Base-by-base conservation (phyloP, 2,797 vertebrate species). In the Trachops cirrhosus region DNA sequence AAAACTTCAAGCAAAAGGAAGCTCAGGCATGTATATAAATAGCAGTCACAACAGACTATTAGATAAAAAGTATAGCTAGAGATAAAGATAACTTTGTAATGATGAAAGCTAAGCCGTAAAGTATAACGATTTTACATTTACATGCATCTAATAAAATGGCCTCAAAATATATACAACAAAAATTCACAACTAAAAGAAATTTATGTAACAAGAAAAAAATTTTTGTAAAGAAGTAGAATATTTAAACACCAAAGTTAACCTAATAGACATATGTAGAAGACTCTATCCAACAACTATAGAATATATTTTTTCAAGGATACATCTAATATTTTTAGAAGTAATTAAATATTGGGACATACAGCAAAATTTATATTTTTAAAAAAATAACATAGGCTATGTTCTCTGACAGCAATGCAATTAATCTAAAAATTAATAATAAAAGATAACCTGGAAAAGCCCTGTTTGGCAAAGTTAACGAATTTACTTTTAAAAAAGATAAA, bases 341-440 rank as follows among this genome's bases (percentile, higher is more conserved):
- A 92, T 78, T 71, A n/a, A 71, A 16, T 94, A 46, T 44, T 74
- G 18, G 68, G 34, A 32, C 50, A 70, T 92, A 94, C 68, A 92
- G 41, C 44, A 87, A 95, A 83, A 79, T 39, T 18, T 78, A 46
- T 46, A 62, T 74, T 74, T 80, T 67, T 34, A 24, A 46, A 68
- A 84, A 79, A 80, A 80, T 80, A 75, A 86, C 52, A 57, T 2
- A 86, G 14, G 82, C 6, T 71, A 32, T 22, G 12, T n/a, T 77
- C 77, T 80, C 44, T 88, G 52, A 73, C 21, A 26, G 29, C 34
- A 71, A 44, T 64, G 32, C 21, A 92, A 67, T 82, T 86, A 88
- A 50, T 41, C 24, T 73, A 73, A 94, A 82, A 95, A 85, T 93
- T 41, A 89, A 68, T 82, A 86, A 68, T 32, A 86, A 73, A 90